A percentile compares a stretch with the other conserved stretches of the same genome.
Conservation (phyloP, 1,140 invertebrate genomes). For the Periplaneta americana region DNA sequence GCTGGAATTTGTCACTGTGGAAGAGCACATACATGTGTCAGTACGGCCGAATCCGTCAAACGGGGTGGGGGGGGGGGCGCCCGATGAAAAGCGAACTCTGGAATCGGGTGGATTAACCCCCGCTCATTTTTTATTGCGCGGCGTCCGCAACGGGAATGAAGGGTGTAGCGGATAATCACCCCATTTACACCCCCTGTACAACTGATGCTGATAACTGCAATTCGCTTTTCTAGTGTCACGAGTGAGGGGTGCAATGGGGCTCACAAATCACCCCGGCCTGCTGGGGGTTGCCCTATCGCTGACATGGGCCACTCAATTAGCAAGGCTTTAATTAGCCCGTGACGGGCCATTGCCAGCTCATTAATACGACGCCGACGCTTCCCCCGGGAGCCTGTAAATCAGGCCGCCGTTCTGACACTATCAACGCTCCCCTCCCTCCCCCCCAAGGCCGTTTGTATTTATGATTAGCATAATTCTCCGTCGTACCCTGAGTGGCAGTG, state of each 20-base stretch:
- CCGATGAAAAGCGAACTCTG: neutral
- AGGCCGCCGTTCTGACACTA: slow-evolving; percentile 9
- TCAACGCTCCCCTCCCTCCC: slow-evolving; percentile 4
- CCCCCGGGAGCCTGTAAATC: slow-evolving; percentile 11
- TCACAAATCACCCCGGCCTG: slow-evolving; percentile 17
- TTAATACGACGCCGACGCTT: slow-evolving; percentile 11
- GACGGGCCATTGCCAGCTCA: slow-evolving; percentile 21
- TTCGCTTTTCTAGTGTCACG: slow-evolving; percentile 7
- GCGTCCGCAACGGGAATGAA: neutral
- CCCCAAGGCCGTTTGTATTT: neutral
- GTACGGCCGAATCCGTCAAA: no score
- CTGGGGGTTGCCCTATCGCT: slow-evolving; percentile 10
- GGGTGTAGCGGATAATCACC: neutral
- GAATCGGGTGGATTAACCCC: no score
- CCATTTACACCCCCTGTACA: neutral
- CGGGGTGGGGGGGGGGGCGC: no score
- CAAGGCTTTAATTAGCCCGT: slow-evolving; percentile 19
- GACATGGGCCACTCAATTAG: slow-evolving; percentile 19
- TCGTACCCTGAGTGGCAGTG: neutral
- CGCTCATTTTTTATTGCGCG: neutral
- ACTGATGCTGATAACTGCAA: neutral
- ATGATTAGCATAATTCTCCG: neutral
- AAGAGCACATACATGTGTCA: neutral
- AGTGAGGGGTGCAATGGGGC: slow-evolving; percentile 10
- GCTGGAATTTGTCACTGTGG: neutral